These are phyloP conservation scores for Macrobrachium rosenbergii DNA, from an alignment of 1,140 invertebrate genomes.

Conservation along the genomic window DNA sequence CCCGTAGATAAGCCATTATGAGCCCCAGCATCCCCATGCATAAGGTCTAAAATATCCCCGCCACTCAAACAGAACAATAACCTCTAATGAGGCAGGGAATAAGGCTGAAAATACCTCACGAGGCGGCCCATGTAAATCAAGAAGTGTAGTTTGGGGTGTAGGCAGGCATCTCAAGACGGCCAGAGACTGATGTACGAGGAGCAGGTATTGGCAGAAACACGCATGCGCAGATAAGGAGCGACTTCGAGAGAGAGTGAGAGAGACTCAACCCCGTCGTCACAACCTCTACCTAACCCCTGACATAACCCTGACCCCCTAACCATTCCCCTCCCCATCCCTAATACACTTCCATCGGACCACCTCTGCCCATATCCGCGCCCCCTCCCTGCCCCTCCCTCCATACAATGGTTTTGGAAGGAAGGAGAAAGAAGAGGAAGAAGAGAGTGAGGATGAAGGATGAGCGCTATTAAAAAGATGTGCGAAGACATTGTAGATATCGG, in stretches of 20 bases:
- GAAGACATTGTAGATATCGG: too few relatives aligned
- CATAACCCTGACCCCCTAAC: background rate
- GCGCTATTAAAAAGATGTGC: too few relatives aligned
- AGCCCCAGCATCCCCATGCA: background rate
- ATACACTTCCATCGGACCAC: background rate
- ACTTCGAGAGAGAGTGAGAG: too few relatives aligned
- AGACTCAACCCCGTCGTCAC: background rate
- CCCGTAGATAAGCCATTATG: slow-evolving; percentile 42
- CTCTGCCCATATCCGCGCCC: background rate
- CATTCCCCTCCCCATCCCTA: background rate
- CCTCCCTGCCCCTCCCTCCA: slow-evolving; percentile 16
- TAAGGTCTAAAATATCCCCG: slow-evolving; percentile 37
- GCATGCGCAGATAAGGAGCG: slow-evolving; percentile 51
- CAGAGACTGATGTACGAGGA: slow-evolving; percentile 51
- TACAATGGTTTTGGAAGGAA: too few relatives aligned
- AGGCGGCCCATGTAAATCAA: slow-evolving; percentile 47
- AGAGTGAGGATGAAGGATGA: too few relatives aligned
- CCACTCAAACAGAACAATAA: slow-evolving; percentile 18
- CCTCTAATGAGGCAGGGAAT: slow-evolving; percentile 32
- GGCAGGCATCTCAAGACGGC: slow-evolving; percentile 27
- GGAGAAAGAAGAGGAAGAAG: too few relatives aligned
- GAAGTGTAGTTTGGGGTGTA: slow-evolving; percentile 43
- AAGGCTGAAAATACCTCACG: slow-evolving; percentile 22
- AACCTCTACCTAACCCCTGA: background rate
- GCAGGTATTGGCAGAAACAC: slow-evolving; percentile 59